Evolutionary conservation across 1,140 invertebrate genomes (phyloP).

Genomic region (Drosophila parvula): DNA sequence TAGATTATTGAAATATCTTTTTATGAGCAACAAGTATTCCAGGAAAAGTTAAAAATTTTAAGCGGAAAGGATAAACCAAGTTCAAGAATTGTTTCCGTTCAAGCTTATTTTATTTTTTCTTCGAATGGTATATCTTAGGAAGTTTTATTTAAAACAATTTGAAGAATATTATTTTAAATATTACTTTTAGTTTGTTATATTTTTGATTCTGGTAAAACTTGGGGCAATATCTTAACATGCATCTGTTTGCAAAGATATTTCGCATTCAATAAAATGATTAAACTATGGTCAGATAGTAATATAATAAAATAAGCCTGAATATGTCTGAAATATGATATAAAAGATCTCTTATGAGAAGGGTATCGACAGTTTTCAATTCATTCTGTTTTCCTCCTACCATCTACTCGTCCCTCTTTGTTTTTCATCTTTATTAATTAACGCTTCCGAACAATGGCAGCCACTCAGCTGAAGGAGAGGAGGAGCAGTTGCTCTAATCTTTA

Average conservation of each 20-base stretch:
- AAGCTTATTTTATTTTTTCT: background rate
- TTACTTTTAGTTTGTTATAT: background rate
- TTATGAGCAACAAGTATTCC: too few relatives aligned
- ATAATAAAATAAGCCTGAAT: too few relatives aligned
- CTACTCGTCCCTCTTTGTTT: slow-evolving; percentile 21
- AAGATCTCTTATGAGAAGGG: background rate
- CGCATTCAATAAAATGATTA: too few relatives aligned
- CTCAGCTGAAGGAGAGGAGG: slow-evolving; percentile 42
- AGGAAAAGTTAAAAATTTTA: background rate
- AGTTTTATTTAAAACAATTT: background rate
- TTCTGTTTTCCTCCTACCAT: slow-evolving; percentile 1
- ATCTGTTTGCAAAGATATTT: too few relatives aligned
- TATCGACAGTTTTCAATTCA: background rate
- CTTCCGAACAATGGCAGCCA: slow-evolving; percentile 65
- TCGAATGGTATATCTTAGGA: background rate
- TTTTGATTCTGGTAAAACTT: too few relatives aligned
- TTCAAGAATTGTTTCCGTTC: background rate
- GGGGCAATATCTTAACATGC: too few relatives aligned
- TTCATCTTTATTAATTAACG: slow-evolving; percentile 75
- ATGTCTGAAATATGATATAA: too few relatives aligned
- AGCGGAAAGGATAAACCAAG: background rate
- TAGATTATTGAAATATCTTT: background rate
- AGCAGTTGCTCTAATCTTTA: slow-evolving; percentile 60
- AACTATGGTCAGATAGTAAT: too few relatives aligned
- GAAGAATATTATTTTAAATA: background rate